Percentiles rank a stretch among this genome's conserved stretches.
Conservation (phyloP, 2,797 vertebrate species). For the Todus mexicanus region DNA sequence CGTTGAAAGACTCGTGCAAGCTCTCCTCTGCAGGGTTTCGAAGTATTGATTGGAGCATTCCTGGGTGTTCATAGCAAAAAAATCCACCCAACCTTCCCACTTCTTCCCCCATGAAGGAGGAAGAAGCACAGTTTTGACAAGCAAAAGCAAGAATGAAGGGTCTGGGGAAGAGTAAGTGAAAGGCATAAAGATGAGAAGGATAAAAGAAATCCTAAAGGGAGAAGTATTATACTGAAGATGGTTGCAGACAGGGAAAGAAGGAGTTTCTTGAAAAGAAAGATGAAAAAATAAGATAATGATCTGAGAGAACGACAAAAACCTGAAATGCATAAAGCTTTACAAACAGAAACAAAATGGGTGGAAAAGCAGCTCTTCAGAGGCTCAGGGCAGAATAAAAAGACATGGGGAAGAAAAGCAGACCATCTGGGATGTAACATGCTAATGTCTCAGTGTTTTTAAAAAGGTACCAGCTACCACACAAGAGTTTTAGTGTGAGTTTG, state of each 20-base stretch:
- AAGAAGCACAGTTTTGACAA: constrained; percentile 42
- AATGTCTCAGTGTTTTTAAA: not conserved
- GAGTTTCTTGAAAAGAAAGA: constrained; percentile 47
- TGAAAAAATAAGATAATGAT: constrained; percentile 36
- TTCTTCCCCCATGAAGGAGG: constrained; percentile 13
- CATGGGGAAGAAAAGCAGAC: not conserved
- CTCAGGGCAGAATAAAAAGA: not conserved
- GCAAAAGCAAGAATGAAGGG: constrained; percentile 9
- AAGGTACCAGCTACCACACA: not conserved
- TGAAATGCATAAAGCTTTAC: constrained; percentile 10
- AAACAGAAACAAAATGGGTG: constrained; percentile 11
- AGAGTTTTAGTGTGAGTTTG: not conserved
- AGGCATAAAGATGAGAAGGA: constrained; percentile 30
- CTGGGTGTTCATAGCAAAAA: not conserved
- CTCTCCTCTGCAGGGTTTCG: constrained; percentile 13
- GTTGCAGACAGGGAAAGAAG: not conserved
- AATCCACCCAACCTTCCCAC: constrained; percentile 28
- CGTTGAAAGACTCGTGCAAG: not conserved
- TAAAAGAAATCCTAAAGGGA: constrained; percentile 45
- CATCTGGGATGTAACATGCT: not conserved
- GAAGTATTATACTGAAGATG: not conserved
- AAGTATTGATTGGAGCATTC: constrained; percentile 1
- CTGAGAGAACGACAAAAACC: not conserved
- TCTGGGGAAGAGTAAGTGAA: constrained; percentile 47
- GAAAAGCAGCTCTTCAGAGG: not conserved